These are phyloP conservation scores for Torymus auratus DNA, from an alignment of 2,888 invertebrate genomes.

Conservation along the genomic window DNA sequence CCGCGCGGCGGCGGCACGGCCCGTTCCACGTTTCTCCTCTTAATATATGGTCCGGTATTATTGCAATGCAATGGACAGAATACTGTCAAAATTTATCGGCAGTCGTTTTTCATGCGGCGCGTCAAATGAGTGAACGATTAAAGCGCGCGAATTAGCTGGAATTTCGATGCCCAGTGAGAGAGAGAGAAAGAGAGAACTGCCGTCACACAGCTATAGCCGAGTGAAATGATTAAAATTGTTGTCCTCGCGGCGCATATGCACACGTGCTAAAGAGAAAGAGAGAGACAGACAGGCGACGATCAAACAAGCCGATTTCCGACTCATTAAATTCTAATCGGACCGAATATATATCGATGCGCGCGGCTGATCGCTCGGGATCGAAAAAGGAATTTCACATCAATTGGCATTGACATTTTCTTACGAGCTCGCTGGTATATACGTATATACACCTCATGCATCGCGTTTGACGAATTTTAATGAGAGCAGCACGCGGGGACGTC, in stretches of 20 bases:
- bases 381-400: no score
- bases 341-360: no score
- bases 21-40: constrained; percentile 65
- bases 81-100: constrained; percentile 77
- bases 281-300: not conserved
- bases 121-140: constrained; percentile 76
- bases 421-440: no score
- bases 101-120: constrained; percentile 75
- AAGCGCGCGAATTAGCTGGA: constrained; percentile 74
- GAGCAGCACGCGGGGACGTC: no score
- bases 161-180: constrained; percentile 62
- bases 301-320: constrained; percentile 41
- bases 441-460: no score
- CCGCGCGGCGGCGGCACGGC: constrained; percentile 46
- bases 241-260: not conserved
- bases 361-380: no score
- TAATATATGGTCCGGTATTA: constrained; percentile 77
- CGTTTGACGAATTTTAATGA: no score
- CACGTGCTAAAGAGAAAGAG: constrained; percentile 17
- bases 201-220: constrained; percentile 1
- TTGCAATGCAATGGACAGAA: constrained; percentile 77
- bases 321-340: constrained; percentile 49
- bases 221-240: constrained; percentile 50
- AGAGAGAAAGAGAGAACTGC: not conserved
- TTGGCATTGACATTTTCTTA: no score